phyloP scores from a whole-genome alignment of 2,888 invertebrate genomes.

The Pediacus dermestoides region DNA sequence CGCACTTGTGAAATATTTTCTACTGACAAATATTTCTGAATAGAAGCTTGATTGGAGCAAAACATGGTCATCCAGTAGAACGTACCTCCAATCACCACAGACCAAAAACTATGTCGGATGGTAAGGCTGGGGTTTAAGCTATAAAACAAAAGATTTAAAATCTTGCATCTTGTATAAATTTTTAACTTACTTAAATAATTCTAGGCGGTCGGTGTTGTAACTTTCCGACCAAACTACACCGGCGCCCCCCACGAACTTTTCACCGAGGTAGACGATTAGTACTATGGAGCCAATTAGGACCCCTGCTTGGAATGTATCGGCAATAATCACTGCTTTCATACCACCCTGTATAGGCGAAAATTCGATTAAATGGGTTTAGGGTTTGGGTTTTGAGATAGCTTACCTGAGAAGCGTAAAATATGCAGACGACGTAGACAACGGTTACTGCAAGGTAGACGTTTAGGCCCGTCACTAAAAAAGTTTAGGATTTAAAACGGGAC shows the following conservation, averaged over 20 bases:
- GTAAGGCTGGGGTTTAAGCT: conserved; percentile 79
- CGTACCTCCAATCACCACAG: conserved; percentile 72
- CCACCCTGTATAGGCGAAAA: conserved; percentile 87
- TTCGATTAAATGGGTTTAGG: conserved; percentile 42
- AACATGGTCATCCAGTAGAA: conserved; percentile 78
- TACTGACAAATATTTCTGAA: conserved; percentile 70
- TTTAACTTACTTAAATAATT: conserved; percentile 61
- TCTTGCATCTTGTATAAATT: not conserved
- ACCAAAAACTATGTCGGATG: conserved; percentile 79
- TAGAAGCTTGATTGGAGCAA: conserved; percentile 84
- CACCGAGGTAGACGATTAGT: conserved; percentile 67
- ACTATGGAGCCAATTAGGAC: conserved; percentile 76
- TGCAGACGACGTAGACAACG: conserved; percentile 86
- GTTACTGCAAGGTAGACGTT: conserved; percentile 86
- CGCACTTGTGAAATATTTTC: conserved; percentile 68
- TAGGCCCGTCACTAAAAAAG: conserved; percentile 81
- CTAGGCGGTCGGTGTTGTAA: conserved; percentile 60
- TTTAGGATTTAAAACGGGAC: too few species aligned
- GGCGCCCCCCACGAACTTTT: conserved; percentile 62
- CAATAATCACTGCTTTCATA: conserved; percentile 86
- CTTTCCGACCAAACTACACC: conserved; percentile 64
- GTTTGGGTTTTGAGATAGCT: conserved; percentile 29
- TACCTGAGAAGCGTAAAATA: conserved; percentile 90
- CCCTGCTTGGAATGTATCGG: conserved; percentile 79
- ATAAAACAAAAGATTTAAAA: conserved; percentile 34